A percentile compares a stretch with the other conserved stretches of the same genome.
Conservation (phyloP, 2,888 invertebrate genomes). For the Ennomos quercinarius region DNA sequence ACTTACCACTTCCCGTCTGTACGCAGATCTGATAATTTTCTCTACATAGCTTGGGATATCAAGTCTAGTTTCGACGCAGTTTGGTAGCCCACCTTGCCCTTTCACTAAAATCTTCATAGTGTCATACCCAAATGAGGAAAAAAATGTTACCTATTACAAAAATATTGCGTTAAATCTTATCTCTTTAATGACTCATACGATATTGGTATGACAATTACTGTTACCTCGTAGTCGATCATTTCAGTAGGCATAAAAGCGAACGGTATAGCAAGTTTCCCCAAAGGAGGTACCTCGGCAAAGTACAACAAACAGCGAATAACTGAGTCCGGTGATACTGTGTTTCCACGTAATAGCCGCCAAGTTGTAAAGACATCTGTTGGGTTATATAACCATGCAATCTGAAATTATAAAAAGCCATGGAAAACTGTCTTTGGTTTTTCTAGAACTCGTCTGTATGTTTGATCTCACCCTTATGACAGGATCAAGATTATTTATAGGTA, state of each 20-base stretch:
- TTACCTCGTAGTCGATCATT: conserved; percentile 75
- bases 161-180: conserved; percentile 10
- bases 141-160: conserved; percentile 57
- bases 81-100: conserved; percentile 78
- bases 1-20: conserved; percentile 65
- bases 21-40: conserved; percentile 61
- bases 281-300: conserved; percentile 76
- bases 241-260: conserved; percentile 79
- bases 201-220: conserved; percentile 43
- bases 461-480: conserved; percentile 72
- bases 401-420: conserved; percentile 29
- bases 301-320: conserved; percentile 71
- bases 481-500: conserved; percentile 79
- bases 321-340: conserved; percentile 56
- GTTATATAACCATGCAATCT: conserved; percentile 79
- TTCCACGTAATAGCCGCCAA: conserved; percentile 74
- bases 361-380: conserved; percentile 77
- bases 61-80: conserved; percentile 71
- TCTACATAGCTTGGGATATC: conserved; percentile 71
- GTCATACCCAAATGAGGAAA: conserved; percentile 76
- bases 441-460: too few relatives aligned
- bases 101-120: conserved; percentile 69
- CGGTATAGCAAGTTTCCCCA: conserved; percentile 75
- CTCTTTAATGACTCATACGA: not conserved
- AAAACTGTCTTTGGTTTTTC: not conserved